Conservation (phyloP, 2,113 vertebrate genomes). For the Polypterus bichir region DNA sequence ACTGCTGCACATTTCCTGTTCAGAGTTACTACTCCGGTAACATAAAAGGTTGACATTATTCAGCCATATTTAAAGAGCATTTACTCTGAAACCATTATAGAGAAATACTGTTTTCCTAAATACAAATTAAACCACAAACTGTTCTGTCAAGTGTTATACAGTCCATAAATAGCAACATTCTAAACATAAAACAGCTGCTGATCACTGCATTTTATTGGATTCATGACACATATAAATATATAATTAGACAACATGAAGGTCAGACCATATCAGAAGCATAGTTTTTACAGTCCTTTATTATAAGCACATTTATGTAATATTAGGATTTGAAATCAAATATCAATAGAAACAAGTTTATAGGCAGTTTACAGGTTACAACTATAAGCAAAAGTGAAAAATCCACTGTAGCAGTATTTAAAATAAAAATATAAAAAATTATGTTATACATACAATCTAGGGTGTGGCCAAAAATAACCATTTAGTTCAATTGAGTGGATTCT, state of each 20-base stretch:
- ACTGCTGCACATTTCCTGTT: neutral
- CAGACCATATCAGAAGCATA: neutral
- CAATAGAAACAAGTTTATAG: too few relatives aligned
- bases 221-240: neutral
- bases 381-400: too few relatives aligned
- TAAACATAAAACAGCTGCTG: slow-evolving; percentile 14
- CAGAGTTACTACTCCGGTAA: slow-evolving; percentile 3
- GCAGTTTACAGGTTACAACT: too few relatives aligned
- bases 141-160: slow-evolving; percentile 17
- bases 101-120: slow-evolving; percentile 17
- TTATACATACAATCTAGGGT: too few relatives aligned
- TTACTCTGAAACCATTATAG: slow-evolving; percentile 11
- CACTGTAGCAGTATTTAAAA: too few relatives aligned
- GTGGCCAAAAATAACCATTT: too few relatives aligned
- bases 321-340: too few relatives aligned
- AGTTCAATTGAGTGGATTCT: too few relatives aligned
- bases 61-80: slow-evolving; percentile 8
- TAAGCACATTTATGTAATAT: too few relatives aligned
- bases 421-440: too few relatives aligned
- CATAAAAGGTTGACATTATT: slow-evolving; percentile 5
- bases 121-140: slow-evolving; percentile 17
- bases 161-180: slow-evolving; percentile 16
- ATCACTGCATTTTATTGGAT: neutral
- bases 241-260: neutral
- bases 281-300: too few relatives aligned